Conservation (phyloP, 1,140 invertebrate species). For the Papilio dardanus region DNA sequence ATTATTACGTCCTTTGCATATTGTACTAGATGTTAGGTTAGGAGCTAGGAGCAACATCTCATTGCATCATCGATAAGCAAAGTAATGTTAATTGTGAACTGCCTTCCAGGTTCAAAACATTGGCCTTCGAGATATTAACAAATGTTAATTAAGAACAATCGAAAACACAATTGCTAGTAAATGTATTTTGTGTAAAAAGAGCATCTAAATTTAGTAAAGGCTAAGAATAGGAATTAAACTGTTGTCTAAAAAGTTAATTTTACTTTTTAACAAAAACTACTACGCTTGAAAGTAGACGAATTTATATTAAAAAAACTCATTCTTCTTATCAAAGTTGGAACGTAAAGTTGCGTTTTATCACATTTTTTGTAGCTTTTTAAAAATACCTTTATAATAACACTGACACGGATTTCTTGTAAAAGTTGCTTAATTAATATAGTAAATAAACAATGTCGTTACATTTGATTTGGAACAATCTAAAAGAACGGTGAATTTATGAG, state of each 20-base stretch:
- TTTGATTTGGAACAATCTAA: not conserved
- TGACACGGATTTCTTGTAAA: not conserved
- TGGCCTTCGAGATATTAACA: not conserved
- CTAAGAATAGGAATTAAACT: not conserved
- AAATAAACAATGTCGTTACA: not conserved
- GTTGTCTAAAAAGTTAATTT: not conserved
- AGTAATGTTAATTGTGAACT: not conserved
- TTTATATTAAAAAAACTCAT: too few species aligned
- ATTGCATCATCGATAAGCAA: conserved; percentile 1
- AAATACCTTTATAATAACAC: not conserved
- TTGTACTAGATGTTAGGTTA: not conserved
- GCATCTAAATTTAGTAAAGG: too few species aligned
- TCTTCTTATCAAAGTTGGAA: not conserved
- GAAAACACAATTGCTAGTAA: not conserved
- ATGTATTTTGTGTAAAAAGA: not conserved
- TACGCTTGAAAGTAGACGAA: too few species aligned
- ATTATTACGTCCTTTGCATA: not conserved
- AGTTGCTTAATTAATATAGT: not conserved
- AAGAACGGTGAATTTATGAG: conserved; percentile 5
- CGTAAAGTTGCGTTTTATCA: not conserved
- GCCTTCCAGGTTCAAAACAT: not conserved
- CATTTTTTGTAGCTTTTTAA: not conserved
- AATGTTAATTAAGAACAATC: conserved; percentile 2
- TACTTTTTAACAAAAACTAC: too few species aligned
- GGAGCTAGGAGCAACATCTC: not conserved